Evolutionary conservation across 64 coral and sea anemone species (phyloP).

Genomic region (Trachythela sp.): DNA sequence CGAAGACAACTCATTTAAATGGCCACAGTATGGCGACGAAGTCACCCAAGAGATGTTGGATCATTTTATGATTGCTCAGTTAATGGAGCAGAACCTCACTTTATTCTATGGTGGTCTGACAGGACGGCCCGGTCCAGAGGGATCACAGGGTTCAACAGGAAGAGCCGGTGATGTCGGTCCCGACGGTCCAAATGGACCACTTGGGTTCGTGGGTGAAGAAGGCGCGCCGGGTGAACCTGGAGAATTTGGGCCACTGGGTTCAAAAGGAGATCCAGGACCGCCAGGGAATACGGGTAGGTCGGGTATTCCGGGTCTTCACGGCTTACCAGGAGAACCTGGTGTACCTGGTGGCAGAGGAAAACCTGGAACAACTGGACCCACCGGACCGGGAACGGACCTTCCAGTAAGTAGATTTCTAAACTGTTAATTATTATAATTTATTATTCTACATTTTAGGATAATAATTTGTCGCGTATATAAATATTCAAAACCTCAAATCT

Average conservation of each 20-base stretch:
- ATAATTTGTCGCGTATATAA: no score
- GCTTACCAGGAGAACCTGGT: conserved; percentile 64
- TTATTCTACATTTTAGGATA: no score
- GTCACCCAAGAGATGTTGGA: conserved; percentile 86
- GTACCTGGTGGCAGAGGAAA: conserved; percentile 66
- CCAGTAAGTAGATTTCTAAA: conserved; percentile 50
- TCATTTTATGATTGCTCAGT: conserved; percentile 92
- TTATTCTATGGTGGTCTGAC: conserved; percentile 81
- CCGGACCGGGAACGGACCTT: conserved; percentile 73
- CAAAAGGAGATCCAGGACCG: conserved; percentile 5
- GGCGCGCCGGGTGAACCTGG: conserved; percentile 33
- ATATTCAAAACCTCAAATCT: no score
- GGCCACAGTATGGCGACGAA: conserved; percentile 70
- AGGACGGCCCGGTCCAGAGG: conserved; percentile 60
- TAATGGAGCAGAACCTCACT: conserved; percentile 92
- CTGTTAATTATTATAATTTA: not conserved
- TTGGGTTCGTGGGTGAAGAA: not conserved
- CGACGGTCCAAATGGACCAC: not conserved
- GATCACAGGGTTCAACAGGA: conserved; percentile 47
- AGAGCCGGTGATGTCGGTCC: conserved; percentile 48
- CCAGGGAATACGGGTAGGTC: conserved; percentile 53
- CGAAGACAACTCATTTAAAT: conserved; percentile 44
- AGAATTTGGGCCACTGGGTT: not conserved
- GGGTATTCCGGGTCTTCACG: conserved; percentile 65
- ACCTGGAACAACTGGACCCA: conserved; percentile 71